Evolutionary conservation across 2,888 invertebrate genomes (phyloP).

Genomic region (Xestia sexstrigata): DNA sequence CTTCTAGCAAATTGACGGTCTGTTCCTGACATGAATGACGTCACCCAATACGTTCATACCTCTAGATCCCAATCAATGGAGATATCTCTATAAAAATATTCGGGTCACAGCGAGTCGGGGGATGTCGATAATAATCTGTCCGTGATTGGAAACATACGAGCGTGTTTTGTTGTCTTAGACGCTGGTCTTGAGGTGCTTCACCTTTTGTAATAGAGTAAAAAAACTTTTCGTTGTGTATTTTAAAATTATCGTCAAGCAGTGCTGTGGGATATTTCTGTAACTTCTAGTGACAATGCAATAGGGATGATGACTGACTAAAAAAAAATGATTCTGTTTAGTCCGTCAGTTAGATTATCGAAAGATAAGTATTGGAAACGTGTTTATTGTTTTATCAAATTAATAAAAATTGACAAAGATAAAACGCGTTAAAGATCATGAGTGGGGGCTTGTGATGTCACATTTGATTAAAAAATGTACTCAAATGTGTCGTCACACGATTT

Average conservation of each 20-base stretch:
- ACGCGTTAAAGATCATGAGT: too few species aligned
- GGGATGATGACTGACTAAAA: too few species aligned
- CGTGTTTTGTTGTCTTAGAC: constrained; percentile 15
- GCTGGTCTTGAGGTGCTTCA: not conserved
- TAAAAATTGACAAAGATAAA: too few species aligned
- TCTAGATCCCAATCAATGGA: constrained; percentile 61
- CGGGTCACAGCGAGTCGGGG: constrained; percentile 59
- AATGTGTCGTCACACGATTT: too few species aligned
- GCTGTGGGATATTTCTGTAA: not conserved
- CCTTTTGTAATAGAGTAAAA: not conserved
- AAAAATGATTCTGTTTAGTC: too few species aligned
- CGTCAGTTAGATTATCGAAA: too few species aligned
- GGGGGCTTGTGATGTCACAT: too few species aligned
- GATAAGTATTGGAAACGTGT: too few species aligned
- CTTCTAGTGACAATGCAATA: not conserved
- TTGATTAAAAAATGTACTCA: too few species aligned
- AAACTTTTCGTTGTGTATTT: not conserved
- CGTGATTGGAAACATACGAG: constrained; percentile 58
- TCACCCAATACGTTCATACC: constrained; percentile 38
- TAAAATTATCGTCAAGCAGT: not conserved
- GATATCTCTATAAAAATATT: constrained; percentile 68
- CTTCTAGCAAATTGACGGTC: not conserved
- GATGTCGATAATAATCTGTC: constrained; percentile 66
- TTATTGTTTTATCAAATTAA: too few species aligned
- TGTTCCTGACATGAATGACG: constrained; percentile 37